Percentiles rank a stretch among this genome's conserved stretches.
Evolutionary conservation across 2,797 vertebrate species (phyloP).

Genomic region (Lagocephalus sceleratus): DNA sequence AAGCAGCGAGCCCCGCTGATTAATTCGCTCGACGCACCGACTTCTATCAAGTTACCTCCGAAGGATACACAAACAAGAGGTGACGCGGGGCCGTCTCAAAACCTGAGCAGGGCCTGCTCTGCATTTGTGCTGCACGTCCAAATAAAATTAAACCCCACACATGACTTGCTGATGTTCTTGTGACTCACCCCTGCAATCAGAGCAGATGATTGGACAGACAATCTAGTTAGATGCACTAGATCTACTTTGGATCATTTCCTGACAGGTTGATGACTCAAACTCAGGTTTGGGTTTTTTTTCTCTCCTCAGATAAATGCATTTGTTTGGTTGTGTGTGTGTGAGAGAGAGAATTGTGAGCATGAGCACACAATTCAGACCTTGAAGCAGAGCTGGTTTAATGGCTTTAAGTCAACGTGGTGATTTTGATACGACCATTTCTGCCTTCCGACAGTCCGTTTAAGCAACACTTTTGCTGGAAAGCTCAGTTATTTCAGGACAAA

Average conservation of each 20-base stretch:
- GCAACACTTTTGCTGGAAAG: background rate
- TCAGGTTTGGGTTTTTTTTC: no score
- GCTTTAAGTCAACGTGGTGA: no score
- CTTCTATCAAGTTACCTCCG: background rate
- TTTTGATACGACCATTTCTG: no score
- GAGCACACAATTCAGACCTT: background rate
- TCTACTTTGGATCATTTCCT: slow-evolving; percentile 19
- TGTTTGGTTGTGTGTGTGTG: background rate
- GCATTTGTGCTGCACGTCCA: background rate
- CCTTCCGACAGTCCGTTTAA: background rate
- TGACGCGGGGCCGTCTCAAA: background rate
- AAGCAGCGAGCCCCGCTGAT: no score
- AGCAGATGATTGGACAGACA: slow-evolving; percentile 2
- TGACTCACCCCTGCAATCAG: slow-evolving; percentile 9
- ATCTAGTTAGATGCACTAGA: slow-evolving; percentile 27
- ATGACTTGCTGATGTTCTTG: slow-evolving; percentile 14
- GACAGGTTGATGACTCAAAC: slow-evolving; percentile 13
- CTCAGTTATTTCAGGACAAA: no score
- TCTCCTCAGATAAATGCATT: slow-evolving; percentile 26
- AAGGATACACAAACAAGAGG: slow-evolving; percentile 1
- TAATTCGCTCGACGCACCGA: background rate
- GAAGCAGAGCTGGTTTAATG: background rate
- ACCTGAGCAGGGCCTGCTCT: background rate
- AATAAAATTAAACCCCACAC: slow-evolving; percentile 11
- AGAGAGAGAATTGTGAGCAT: background rate